Evolutionary conservation across 2,797 vertebrate genomes (phyloP).

Genomic region (Gallinago stenura): DNA sequence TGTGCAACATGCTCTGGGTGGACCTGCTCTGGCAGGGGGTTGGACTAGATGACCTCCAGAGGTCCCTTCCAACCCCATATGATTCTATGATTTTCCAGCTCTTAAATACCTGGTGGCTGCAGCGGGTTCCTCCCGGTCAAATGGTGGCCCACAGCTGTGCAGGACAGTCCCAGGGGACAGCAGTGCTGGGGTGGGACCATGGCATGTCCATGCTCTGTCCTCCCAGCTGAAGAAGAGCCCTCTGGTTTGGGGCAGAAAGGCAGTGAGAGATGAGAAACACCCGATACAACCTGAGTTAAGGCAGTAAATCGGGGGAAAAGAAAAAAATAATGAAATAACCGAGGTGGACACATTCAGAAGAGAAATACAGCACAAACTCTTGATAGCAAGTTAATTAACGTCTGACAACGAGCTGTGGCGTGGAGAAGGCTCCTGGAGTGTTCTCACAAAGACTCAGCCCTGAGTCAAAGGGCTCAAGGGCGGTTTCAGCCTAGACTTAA

Average conservation of each 20-base stretch:
- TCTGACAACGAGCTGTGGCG: neutral
- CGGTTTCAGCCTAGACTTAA: neutral
- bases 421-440: accelerated
- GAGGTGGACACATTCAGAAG: neutral
- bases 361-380: neutral
- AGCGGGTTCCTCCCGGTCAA: neutral
- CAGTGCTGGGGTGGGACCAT: neutral
- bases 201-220: accelerated
- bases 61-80: no score
- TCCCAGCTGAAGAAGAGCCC: neutral
- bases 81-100: neutral
- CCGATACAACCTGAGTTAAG: neutral
- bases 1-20: no score
- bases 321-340: neutral
- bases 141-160: accelerated
- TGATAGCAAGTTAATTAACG: neutral
- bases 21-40: no score
- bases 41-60: no score
- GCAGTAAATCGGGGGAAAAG: accelerated
- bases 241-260: neutral
- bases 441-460: neutral
- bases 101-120: neutral
- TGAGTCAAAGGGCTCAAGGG: neutral
- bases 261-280: neutral
- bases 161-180: accelerated